Evolutionary conservation across 2,888 invertebrate genomes (phyloP).

Genomic region (Strigamia maritima): DNA sequence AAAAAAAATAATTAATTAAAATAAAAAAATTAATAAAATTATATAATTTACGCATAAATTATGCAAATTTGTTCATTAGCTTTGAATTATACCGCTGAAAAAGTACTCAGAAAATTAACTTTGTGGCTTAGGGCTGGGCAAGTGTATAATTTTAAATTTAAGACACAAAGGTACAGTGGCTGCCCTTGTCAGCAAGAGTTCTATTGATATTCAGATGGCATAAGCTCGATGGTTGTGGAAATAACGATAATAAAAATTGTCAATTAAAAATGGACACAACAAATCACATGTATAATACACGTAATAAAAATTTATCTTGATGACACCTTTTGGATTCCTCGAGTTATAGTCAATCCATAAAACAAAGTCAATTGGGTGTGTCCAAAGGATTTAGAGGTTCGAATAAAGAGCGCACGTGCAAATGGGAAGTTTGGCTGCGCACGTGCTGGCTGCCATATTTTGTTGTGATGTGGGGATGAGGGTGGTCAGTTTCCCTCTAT

Average conservation of each 20-base stretch:
- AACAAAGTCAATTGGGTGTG: background rate
- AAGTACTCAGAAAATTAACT: constrained; percentile 3
- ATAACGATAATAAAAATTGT: too few species aligned
- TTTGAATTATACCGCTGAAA: background rate
- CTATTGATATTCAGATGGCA: constrained; percentile 9
- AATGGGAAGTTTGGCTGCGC: background rate
- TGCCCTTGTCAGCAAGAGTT: constrained; percentile 15
- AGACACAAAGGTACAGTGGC: constrained; percentile 23
- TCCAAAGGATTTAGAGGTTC: constrained; percentile 4
- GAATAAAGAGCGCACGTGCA: constrained; percentile 4
- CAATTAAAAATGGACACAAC: too few species aligned
- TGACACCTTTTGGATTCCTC: background rate
- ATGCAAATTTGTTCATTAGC: background rate
- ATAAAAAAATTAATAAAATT: too few species aligned
- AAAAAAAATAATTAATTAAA: too few species aligned
- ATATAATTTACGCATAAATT: too few species aligned
- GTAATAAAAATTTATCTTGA: too few species aligned
- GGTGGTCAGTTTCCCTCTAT: background rate
- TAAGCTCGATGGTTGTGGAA: background rate
- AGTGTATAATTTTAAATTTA: constrained; percentile 3
- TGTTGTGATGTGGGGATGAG: background rate
- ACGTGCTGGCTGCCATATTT: background rate
- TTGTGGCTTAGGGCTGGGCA: background rate
- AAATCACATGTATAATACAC: too few species aligned
- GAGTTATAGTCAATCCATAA: background rate